phyloP scores from a whole-genome alignment of 2,113 vertebrate genomes.

The Xenopus tropicalis region UCB_Xtro_10.0 CM004443.2:139887501-139888000 shows the following conservation, averaged over 20 bases:
- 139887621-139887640: too few species aligned
- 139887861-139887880: not conserved
- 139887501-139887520: not conserved
- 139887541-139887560: not conserved
- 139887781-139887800: not conserved
- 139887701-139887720: constrained; percentile 4
- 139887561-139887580: not conserved
- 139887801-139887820: not conserved
- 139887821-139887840: too few species aligned
- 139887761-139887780: not conserved
- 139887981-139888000: constrained; percentile 43
- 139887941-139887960: constrained; percentile 4
- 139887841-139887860: not conserved
- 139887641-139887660: too few species aligned
- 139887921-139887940: constrained; percentile 5
- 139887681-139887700: too few species aligned
- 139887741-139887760: constrained; percentile 9
- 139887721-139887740: not conserved
- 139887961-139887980: constrained; percentile 13
- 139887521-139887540: not conserved
- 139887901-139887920: constrained; percentile 37
- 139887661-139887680: too few species aligned
- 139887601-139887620: too few species aligned
- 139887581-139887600: too few species aligned
- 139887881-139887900: constrained; percentile 8